Conservation (phyloP, 2,113 vertebrate species). For the Telmatochromis sp. region DNA sequence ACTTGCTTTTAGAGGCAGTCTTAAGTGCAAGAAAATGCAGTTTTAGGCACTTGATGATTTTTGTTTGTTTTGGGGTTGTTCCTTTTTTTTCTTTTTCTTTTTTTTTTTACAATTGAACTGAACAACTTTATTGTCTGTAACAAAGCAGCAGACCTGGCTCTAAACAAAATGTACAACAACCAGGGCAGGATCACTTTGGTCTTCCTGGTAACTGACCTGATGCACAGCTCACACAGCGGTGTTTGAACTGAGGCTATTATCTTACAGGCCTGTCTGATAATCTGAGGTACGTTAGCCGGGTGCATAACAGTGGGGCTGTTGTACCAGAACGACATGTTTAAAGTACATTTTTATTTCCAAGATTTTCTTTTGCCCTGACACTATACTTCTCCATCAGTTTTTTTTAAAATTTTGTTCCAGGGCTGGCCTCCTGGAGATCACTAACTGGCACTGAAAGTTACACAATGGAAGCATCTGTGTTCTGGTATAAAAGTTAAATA, state of each 20-base stretch:
- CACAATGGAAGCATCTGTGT: background rate
- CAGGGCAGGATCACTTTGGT: background rate
- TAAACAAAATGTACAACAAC: background rate
- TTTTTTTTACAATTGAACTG: background rate
- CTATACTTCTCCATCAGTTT: background rate
- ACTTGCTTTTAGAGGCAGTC: background rate
- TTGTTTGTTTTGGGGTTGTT: background rate
- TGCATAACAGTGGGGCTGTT: background rate
- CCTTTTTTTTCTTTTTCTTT: accelerated
- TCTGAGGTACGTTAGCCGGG: background rate
- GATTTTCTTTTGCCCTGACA: background rate
- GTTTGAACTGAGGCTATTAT: background rate
- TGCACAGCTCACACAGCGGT: background rate
- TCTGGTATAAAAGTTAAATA: background rate
- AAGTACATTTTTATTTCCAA: background rate
- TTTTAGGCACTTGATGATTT: background rate
- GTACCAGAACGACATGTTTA: background rate
- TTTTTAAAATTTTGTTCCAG: background rate
- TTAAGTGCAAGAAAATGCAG: background rate
- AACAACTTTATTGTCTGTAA: background rate
- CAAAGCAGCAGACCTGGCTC: background rate
- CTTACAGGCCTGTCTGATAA: background rate
- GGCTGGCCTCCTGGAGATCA: background rate
- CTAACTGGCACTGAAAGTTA: background rate
- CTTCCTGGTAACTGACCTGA: background rate